Evolutionary conservation across 2,113 vertebrate species (phyloP).

Genomic region (Daboia siamensis): DNA sequence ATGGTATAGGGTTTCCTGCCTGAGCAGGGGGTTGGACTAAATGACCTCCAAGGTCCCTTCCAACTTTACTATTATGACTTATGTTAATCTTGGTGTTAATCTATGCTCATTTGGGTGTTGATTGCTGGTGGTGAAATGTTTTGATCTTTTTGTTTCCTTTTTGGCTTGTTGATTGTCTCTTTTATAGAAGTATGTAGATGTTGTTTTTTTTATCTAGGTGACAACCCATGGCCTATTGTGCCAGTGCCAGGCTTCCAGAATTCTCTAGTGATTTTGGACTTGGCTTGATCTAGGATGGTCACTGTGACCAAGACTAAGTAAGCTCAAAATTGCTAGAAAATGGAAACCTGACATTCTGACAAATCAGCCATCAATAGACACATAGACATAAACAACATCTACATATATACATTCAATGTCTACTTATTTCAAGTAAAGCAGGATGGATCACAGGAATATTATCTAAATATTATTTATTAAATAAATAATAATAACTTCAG

Average conservation of each 20-base stretch:
- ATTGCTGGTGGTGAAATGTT: neutral
- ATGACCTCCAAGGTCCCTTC: no score
- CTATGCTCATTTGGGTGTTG: neutral
- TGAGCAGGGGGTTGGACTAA: no score
- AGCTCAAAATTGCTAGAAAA: neutral
- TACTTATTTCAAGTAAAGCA: conserved; percentile 35
- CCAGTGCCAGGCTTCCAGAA: neutral
- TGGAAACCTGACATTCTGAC: neutral
- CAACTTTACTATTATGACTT: no score
- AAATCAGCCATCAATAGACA: neutral
- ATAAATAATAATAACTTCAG: conserved; percentile 51
- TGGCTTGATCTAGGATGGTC: neutral
- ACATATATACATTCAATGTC: conserved; percentile 40
- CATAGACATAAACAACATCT: neutral
- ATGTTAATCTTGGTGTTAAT: neutral
- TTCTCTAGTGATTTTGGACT: neutral
- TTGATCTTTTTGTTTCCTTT: neutral
- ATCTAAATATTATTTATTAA: conserved; percentile 37
- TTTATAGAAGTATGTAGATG: neutral
- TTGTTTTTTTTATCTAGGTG: neutral
- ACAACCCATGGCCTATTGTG: neutral
- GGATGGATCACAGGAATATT: conserved; percentile 43
- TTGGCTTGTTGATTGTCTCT: neutral
- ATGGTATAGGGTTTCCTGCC: no score
- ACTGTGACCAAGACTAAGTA: neutral